Percentiles rank a stretch among this genome's conserved stretches.
These are phyloP conservation scores for Crambe crambe DNA, from an alignment of 37 sponge, comb jelly and placozoan genomes.

Conservation along the genomic window DNA sequence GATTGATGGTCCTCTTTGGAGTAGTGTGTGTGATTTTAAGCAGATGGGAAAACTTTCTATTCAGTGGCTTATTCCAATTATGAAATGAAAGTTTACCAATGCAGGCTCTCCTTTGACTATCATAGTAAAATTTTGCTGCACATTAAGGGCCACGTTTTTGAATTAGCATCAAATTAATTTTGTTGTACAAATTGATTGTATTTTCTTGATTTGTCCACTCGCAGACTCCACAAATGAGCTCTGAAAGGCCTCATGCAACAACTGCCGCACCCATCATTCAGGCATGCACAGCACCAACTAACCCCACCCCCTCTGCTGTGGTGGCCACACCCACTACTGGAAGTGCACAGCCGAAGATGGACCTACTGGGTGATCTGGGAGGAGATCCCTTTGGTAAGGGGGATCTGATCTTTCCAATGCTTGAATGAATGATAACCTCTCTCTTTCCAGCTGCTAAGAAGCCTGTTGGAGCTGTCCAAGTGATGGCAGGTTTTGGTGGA, in stretches of 20 bases:
- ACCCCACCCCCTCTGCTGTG: neutral
- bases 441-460: constrained; percentile 4
- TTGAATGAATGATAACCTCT: no score
- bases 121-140: no score
- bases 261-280: neutral
- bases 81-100: no score
- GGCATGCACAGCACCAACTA: constrained; percentile 1
- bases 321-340: neutral
- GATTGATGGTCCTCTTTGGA: neutral
- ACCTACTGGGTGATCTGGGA: constrained; percentile 16
- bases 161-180: no score
- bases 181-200: no score
- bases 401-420: neutral
- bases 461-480: constrained; percentile 12
- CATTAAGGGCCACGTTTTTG: no score
- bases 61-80: no score
- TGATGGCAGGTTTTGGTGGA: neutral
- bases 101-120: no score
- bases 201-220: no score
- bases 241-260: neutral
- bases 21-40: neutral
- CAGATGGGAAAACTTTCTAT: no score
- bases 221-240: neutral
- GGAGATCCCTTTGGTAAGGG: constrained; percentile 48
- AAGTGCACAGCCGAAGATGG: neutral